A percentile compares a stretch with the other conserved stretches of the same genome.
phyloP scores from a whole-genome alignment of 2,797 vertebrate species.

The Huso huso region DNA sequence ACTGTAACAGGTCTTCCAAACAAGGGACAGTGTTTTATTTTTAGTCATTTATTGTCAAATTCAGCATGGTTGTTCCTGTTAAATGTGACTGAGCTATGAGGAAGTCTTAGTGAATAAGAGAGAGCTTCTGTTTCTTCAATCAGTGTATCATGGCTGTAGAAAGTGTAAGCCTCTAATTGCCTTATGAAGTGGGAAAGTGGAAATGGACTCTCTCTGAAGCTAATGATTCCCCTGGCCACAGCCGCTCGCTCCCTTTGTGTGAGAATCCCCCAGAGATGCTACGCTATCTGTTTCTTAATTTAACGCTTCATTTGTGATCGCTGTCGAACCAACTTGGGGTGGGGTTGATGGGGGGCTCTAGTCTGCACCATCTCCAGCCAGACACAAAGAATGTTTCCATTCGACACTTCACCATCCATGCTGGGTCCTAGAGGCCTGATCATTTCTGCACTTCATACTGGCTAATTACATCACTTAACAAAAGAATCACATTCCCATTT shows the following conservation, averaged over 20 bases:
- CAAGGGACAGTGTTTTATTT: no score
- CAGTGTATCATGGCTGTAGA: constrained; percentile 14
- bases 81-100: no score
- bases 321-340: constrained; percentile 29
- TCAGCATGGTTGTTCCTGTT: no score
- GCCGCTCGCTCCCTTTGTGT: constrained; percentile 33
- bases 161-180: constrained; percentile 30
- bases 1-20: no score
- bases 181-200: constrained; percentile 29
- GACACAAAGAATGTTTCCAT: constrained; percentile 44
- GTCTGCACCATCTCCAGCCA: constrained; percentile 34
- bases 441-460: constrained; percentile 20
- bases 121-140: background rate
- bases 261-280: constrained; percentile 32
- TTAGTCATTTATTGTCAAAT: no score
- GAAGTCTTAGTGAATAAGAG: no score
- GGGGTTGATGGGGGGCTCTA: constrained; percentile 24
- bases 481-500: no score
- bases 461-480: no score
- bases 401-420: constrained; percentile 33
- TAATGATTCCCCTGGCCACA: constrained; percentile 24
- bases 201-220: constrained; percentile 20
- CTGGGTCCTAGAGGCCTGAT: constrained; percentile 36
- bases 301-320: constrained; percentile 47
- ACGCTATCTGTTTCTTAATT: constrained; percentile 45